A percentile compares a stretch with the other conserved stretches of the same genome.
phyloP scores from a whole-genome alignment of 1,140 invertebrate genomes.

The Hylaeus anthracinus region DNA sequence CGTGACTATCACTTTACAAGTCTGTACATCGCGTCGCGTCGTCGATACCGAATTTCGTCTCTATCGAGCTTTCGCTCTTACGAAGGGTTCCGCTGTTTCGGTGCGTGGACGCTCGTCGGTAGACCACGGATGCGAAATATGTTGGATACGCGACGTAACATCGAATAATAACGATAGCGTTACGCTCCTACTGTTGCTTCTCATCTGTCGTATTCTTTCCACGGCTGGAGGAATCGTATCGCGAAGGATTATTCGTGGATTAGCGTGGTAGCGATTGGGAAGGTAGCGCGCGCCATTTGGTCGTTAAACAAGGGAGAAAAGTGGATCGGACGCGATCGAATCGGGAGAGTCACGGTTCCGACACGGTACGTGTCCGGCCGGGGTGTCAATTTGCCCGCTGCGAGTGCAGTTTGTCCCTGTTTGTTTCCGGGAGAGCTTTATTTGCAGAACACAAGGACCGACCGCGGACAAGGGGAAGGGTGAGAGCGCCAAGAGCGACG shows the following conservation, averaged over 20 bases:
- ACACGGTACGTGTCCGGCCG: slow-evolving; percentile 59
- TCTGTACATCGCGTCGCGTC: slow-evolving; percentile 68
- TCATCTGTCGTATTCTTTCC: too few relatives aligned
- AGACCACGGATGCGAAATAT: too few relatives aligned
- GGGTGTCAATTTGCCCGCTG: slow-evolving; percentile 74
- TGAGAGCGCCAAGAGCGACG: slow-evolving; percentile 25
- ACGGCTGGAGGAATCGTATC: too few relatives aligned
- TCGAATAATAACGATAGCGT: too few relatives aligned
- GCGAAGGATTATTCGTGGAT: too few relatives aligned
- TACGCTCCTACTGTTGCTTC: too few relatives aligned
- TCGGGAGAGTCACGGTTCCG: slow-evolving; percentile 36
- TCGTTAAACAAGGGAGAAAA: slow-evolving; percentile 38
- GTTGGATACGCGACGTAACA: too few relatives aligned
- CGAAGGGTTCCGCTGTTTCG: neutral
- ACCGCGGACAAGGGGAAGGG: slow-evolving; percentile 41
- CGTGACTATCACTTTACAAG: slow-evolving; percentile 77
- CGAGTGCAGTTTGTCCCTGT: slow-evolving; percentile 67
- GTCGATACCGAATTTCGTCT: neutral
- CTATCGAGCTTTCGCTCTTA: neutral
- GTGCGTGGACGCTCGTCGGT: too few relatives aligned
- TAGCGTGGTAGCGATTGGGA: too few relatives aligned
- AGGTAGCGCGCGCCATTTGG: slow-evolving; percentile 2
- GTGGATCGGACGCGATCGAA: slow-evolving; percentile 55
- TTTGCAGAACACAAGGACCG: slow-evolving; percentile 73
- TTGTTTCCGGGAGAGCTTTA: slow-evolving; percentile 77